Conservation (phyloP, 2,113 vertebrate species). For the Pavo muticus region DNA sequence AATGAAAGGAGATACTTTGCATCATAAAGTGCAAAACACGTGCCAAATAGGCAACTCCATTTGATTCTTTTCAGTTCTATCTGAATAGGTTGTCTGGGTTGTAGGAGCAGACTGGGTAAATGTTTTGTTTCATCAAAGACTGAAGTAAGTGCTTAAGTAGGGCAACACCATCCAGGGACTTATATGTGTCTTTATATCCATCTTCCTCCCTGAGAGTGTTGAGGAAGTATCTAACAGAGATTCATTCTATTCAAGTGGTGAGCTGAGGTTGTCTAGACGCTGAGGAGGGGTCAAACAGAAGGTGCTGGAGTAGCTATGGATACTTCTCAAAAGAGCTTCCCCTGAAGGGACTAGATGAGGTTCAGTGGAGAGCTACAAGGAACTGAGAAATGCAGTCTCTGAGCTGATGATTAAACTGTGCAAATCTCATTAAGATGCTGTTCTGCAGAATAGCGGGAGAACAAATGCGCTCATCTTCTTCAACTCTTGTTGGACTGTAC, state of each 20-base stretch:
- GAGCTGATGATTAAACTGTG: constrained; percentile 17
- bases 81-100: constrained; percentile 25
- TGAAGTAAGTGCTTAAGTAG: neutral
- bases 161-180: constrained; percentile 10
- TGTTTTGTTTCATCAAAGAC: constrained; percentile 23
- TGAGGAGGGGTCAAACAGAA: constrained; percentile 2
- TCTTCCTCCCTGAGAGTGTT: neutral
- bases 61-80: neutral
- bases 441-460: neutral
- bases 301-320: neutral
- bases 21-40: neutral
- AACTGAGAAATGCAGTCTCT: neutral
- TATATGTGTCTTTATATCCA: constrained; percentile 36
- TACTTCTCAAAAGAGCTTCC: neutral
- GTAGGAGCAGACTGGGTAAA: constrained; percentile 1
- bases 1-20: constrained; percentile 20
- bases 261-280: neutral
- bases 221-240: constrained; percentile 21
- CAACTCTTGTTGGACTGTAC: neutral
- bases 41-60: neutral
- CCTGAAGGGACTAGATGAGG: neutral
- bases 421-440: constrained; percentile 31
- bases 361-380: neutral
- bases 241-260: neutral
- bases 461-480: neutral